Percentiles rank a stretch among this genome's conserved stretches.
Evolutionary conservation across 2,888 invertebrate species (phyloP).

Genomic region (Periphyllus acericola): DNA sequence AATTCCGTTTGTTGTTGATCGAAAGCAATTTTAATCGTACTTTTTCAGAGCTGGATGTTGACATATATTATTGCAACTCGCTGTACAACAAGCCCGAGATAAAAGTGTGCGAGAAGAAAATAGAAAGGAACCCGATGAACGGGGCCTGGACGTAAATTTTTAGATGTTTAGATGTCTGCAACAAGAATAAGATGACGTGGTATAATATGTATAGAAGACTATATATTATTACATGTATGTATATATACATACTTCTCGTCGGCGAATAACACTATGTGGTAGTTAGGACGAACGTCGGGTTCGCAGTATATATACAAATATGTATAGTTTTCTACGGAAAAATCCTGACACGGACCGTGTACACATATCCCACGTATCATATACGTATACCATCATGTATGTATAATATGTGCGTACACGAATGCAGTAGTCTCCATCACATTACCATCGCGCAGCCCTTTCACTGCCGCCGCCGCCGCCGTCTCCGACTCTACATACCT

Average conservation of each 20-base stretch:
- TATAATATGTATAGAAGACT: too few relatives aligned
- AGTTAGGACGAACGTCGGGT: neutral
- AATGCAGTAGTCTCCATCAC: neutral
- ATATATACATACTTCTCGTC: too few relatives aligned
- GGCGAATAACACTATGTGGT: neutral
- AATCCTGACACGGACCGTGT: neutral
- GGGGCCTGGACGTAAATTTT: neutral
- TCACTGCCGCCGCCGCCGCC: neutral
- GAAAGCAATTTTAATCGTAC: neutral
- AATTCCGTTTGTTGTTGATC: neutral
- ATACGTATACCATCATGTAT: neutral
- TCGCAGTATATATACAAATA: neutral
- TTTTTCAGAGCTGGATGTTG: too few relatives aligned
- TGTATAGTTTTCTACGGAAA: neutral
- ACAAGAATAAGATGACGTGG: neutral
- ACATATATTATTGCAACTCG: neutral
- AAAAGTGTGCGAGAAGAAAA: neutral
- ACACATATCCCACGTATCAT: too few relatives aligned
- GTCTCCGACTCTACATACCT: neutral
- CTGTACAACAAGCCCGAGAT: neutral
- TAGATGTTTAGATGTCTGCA: neutral
- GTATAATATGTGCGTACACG: neutral
- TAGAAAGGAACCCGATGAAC: neutral
- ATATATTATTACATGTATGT: too few relatives aligned
- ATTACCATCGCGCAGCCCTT: neutral